Conservation (phyloP, 2,797 vertebrate species). For the Anomalospiza imberbis region DNA sequence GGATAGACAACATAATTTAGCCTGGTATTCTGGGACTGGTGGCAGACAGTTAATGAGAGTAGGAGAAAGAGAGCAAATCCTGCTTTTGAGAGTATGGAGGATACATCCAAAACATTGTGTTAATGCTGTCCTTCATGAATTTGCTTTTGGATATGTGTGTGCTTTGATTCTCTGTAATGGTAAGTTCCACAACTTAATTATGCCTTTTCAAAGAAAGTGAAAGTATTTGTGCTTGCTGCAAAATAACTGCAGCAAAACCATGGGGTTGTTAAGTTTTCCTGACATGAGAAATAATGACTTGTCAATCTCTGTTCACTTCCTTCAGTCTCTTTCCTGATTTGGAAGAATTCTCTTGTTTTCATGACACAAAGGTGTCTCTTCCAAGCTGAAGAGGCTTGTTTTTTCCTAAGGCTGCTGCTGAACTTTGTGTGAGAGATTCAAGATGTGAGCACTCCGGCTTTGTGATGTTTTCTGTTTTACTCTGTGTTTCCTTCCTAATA, state of each 20-base stretch:
- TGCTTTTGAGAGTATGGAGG: not conserved
- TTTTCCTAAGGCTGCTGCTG: not conserved
- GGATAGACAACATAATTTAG: not conserved
- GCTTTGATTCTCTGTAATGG: not conserved
- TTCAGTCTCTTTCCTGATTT: not conserved
- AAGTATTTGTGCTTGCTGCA: not conserved
- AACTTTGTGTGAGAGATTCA: not conserved
- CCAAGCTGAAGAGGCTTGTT: not conserved
- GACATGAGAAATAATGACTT: not conserved
- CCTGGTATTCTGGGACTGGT: not conserved
- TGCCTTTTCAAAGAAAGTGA: not conserved
- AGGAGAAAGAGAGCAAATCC: not conserved
- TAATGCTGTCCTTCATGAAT: not conserved
- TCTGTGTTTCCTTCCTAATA: not conserved
- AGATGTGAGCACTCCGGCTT: not conserved
- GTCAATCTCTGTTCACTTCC: not conserved
- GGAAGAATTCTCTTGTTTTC: not conserved
- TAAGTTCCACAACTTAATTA: not conserved
- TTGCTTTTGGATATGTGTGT: not conserved
- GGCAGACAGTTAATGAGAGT: not conserved
- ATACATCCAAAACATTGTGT: not conserved
- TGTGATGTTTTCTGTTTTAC: not conserved
- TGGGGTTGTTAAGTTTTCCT: not conserved
- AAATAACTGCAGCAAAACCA: not conserved
- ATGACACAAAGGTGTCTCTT: rapidly evolving